These are phyloP conservation scores for Xiphophorus couchianus DNA, from an alignment of 2,113 vertebrate species.

Conservation along the genomic window DNA sequence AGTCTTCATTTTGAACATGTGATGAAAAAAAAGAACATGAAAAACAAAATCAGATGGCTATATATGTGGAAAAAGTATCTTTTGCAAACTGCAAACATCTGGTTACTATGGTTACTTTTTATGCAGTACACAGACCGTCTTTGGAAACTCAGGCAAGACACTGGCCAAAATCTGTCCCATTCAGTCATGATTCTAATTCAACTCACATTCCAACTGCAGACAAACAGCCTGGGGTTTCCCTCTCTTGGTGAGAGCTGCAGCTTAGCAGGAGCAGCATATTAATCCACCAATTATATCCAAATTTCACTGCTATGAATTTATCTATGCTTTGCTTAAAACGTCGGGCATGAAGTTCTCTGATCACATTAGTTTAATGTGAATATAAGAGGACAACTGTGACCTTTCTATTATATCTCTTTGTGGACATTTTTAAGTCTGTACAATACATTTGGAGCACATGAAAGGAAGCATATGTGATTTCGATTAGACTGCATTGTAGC, in stretches of 20 bases:
- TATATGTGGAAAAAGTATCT: neutral
- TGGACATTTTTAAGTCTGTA: neutral
- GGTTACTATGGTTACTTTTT: neutral
- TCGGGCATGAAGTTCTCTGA: neutral
- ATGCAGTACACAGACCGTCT: neutral
- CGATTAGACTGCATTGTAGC: neutral
- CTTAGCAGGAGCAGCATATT: neutral
- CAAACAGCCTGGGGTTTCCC: slow-evolving; percentile 22
- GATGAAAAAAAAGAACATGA: neutral
- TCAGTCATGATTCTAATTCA: slow-evolving; percentile 39
- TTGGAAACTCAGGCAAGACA: neutral
- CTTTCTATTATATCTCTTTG: neutral
- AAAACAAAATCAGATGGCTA: neutral
- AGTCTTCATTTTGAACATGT: neutral
- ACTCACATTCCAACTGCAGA: slow-evolving; percentile 37
- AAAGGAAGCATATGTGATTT: neutral
- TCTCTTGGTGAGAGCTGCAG: slow-evolving; percentile 16
- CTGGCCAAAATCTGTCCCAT: slow-evolving; percentile 28
- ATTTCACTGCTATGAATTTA: neutral
- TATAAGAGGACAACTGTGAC: neutral
- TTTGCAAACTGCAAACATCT: slow-evolving; percentile 13
- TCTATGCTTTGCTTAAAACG: neutral
- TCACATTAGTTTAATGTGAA: neutral
- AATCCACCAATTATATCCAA: neutral
- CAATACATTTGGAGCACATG: neutral